phyloP scores from a whole-genome alignment of 2,113 vertebrate genomes.

The Macquaria ambigua region DNA sequence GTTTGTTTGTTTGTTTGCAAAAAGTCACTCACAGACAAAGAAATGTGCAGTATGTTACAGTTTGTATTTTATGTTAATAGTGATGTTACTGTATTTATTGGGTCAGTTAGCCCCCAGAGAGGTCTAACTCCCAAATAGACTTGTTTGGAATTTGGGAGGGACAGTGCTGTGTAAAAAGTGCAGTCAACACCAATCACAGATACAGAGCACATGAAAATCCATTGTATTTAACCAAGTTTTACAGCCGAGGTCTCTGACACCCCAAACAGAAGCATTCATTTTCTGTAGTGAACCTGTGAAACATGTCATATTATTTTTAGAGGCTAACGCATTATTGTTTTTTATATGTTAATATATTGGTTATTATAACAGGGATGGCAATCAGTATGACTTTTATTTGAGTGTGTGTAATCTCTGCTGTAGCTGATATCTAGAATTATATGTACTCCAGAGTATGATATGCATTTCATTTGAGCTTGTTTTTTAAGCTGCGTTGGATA shows the following conservation, averaged over 20 bases:
- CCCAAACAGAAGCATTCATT: background rate
- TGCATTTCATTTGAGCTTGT: constrained; percentile 4
- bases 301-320: too few relatives aligned
- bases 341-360: background rate
- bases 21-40: constrained; percentile 4
- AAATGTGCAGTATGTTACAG: background rate
- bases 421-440: background rate
- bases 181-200: background rate
- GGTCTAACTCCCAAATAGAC: background rate
- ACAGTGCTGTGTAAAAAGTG: background rate
- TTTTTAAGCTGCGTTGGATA: background rate
- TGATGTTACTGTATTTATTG: background rate
- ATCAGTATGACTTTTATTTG: background rate
- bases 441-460: background rate
- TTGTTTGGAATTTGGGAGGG: background rate
- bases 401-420: constrained; percentile 8
- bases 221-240: background rate
- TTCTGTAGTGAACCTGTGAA: background rate
- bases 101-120: background rate
- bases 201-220: background rate
- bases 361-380: background rate
- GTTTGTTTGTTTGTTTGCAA: too few relatives aligned
- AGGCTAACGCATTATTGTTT: background rate
- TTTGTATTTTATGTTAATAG: background rate
- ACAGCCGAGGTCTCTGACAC: background rate